Percentiles rank a stretch among this genome's conserved stretches.
These are phyloP conservation scores for Puntigrus tetrazona DNA, from an alignment of 2,113 vertebrate species.

Conservation along the genomic window DNA sequence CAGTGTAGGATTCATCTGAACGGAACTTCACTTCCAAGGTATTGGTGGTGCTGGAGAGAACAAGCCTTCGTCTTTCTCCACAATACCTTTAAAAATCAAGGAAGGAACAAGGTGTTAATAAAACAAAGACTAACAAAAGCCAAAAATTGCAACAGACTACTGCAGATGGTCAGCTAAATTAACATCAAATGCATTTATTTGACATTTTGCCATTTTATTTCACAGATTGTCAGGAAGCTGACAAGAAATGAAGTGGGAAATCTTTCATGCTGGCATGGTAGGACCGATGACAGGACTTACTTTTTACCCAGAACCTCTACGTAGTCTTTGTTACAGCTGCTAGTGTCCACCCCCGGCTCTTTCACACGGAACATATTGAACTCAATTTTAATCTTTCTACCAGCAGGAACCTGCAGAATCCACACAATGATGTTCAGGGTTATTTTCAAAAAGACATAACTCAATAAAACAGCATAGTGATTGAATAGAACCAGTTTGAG, in stretches of 20 bases:
- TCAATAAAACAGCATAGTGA: neutral
- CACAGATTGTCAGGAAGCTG: neutral
- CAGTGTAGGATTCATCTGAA: slow-evolving; percentile 75
- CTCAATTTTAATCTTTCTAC: slow-evolving; percentile 67
- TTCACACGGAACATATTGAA: slow-evolving; percentile 78
- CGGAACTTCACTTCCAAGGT: slow-evolving; percentile 68
- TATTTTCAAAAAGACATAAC: slow-evolving; percentile 40
- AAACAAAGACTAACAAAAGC: neutral
- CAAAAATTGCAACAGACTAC: neutral
- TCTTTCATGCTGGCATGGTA: neutral
- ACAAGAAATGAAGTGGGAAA: neutral
- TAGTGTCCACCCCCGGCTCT: slow-evolving; percentile 71
- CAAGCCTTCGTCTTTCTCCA: slow-evolving; percentile 67
- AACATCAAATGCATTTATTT: neutral
- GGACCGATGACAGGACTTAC: slow-evolving; percentile 60
- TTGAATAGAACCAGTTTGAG: neutral
- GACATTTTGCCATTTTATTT: neutral
- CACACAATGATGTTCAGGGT: slow-evolving; percentile 42
- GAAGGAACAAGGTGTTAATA: neutral
- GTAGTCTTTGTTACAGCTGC: slow-evolving; percentile 76
- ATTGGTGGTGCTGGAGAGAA: slow-evolving; percentile 63
- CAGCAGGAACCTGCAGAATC: slow-evolving; percentile 65
- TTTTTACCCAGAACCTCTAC: slow-evolving; percentile 68
- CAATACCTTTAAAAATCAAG: slow-evolving; percentile 70
- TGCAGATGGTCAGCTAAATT: neutral